A percentile compares a stretch with the other conserved stretches of the same genome.
phyloP scores from a whole-genome alignment of 2,888 invertebrate genomes.

The Hetaerina titia region DNA sequence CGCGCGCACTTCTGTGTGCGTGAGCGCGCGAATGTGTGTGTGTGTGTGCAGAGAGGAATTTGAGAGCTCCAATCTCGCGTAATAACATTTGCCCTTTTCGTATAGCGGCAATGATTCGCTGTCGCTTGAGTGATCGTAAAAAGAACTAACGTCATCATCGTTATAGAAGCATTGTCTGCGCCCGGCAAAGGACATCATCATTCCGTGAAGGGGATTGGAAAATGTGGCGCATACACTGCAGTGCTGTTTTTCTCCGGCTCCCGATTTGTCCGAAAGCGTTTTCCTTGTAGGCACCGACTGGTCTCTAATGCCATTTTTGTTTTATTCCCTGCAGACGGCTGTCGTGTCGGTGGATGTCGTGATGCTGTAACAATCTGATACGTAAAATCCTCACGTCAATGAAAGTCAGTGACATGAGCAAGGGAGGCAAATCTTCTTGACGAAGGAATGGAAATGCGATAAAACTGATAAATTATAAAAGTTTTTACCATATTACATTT shows the following conservation, averaged over 20 bases:
- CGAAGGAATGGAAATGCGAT: neutral
- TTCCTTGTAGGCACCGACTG: neutral
- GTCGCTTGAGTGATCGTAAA: conserved; percentile 34
- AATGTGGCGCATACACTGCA: neutral
- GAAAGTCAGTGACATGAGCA: neutral
- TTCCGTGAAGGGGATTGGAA: neutral
- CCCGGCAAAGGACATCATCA: conserved; percentile 14
- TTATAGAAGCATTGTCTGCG: conserved; percentile 32
- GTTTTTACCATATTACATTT: neutral
- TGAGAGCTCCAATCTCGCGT: conserved; percentile 28
- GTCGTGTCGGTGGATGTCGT: neutral
- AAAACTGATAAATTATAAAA: neutral
- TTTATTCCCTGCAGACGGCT: neutral
- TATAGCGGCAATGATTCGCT: conserved; percentile 29
- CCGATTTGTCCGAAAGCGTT: conserved; percentile 26
- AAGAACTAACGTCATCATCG: conserved; percentile 27
- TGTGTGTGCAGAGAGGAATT: neutral
- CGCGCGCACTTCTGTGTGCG: neutral
- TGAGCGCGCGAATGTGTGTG: neutral
- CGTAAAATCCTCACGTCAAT: neutral
- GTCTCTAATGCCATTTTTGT: neutral
- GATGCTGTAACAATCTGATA: conserved; percentile 9
- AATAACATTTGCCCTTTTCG: conserved; percentile 39
- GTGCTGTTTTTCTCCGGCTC: neutral
- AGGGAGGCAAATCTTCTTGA: neutral